Conservation (phyloP, 1,140 invertebrate species). For the Bombus affinis region DNA sequence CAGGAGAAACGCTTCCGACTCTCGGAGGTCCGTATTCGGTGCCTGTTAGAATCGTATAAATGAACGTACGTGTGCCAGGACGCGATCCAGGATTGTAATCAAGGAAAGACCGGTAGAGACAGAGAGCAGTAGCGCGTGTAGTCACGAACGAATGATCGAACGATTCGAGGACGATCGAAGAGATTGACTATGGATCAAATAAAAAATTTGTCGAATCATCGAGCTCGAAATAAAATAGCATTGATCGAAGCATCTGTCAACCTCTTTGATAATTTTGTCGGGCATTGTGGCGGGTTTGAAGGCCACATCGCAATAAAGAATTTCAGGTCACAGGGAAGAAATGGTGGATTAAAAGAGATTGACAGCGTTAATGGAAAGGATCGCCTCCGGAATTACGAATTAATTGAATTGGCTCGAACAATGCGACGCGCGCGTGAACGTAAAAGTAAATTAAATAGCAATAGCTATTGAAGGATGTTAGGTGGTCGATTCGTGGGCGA, state of each 20-base stretch:
- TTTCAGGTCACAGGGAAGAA: neutral
- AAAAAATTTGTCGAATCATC: neutral
- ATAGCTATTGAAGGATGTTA: neutral
- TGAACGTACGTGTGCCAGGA: slow-evolving; percentile 74
- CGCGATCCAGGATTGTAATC: slow-evolving; percentile 53
- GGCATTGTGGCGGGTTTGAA: neutral
- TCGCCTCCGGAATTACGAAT: neutral
- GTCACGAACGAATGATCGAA: neutral
- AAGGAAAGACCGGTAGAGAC: slow-evolving; percentile 38
- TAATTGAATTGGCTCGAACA: slow-evolving; percentile 5
- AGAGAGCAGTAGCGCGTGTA: slow-evolving; percentile 38
- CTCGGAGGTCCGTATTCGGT: slow-evolving; percentile 70
- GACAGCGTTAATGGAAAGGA: neutral
- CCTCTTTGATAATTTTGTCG: neutral
- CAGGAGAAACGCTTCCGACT: slow-evolving; percentile 65
- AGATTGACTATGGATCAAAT: neutral
- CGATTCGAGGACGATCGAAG: neutral
- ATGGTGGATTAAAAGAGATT: neutral
- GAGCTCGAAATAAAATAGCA: neutral
- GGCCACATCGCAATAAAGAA: slow-evolving; percentile 2
- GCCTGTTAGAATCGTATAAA: slow-evolving; percentile 79
- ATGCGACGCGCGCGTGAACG: neutral
- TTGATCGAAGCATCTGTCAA: neutral
- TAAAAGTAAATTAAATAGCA: neutral
- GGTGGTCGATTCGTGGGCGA: neutral